Percentiles rank a stretch among this genome's conserved stretches.
phyloP scores from a whole-genome alignment of 2,113 vertebrate species.

The Geococcyx californianus region DNA sequence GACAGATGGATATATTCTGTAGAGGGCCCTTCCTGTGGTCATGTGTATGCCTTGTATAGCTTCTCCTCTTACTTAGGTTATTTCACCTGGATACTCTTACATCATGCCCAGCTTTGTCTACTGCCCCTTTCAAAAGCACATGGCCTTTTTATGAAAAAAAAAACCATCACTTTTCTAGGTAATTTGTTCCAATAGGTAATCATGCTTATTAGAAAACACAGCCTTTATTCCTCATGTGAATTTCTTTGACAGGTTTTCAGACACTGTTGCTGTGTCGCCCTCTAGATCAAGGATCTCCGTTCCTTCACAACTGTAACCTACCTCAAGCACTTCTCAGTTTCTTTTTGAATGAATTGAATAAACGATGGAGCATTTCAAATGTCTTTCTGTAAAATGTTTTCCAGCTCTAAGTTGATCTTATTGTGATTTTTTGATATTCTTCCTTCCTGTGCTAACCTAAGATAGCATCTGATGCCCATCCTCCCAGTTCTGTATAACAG shows the following conservation, averaged over 20 bases:
- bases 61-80: not conserved
- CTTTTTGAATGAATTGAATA: not conserved
- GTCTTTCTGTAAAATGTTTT: not conserved
- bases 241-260: not conserved
- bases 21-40: not conserved
- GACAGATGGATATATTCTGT: not conserved
- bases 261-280: not conserved
- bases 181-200: not conserved
- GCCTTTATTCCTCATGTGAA: not conserved
- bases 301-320: not conserved
- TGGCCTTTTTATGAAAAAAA: not conserved
- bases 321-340: not conserved
- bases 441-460: not conserved
- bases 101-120: not conserved
- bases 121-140: not conserved
- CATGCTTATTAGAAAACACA: not conserved
- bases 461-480: not conserved
- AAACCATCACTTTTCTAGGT: not conserved
- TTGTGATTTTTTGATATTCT: not conserved
- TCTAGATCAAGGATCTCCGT: not conserved
- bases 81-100: not conserved
- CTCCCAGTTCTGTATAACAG: not conserved
- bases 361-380: not conserved
- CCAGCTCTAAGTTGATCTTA: not conserved
- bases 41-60: not conserved